These are phyloP conservation scores for Morpho achilles DNA, from an alignment of 2,888 invertebrate species.

Conservation along the genomic window DNA sequence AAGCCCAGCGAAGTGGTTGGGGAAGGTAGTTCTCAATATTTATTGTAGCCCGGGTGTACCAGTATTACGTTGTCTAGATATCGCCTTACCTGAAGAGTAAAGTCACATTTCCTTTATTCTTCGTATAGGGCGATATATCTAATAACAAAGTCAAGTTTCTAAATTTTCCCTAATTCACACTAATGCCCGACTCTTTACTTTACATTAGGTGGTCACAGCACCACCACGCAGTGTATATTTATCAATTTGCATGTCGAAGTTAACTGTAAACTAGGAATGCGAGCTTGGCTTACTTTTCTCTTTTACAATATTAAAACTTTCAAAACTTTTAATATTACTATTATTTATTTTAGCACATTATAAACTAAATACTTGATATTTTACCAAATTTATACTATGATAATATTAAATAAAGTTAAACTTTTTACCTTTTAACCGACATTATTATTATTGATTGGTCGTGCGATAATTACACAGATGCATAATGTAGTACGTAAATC, in stretches of 20 bases:
- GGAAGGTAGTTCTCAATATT: no score
- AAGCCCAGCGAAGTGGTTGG: no score
- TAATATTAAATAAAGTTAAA: no score
- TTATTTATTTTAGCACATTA: neutral
- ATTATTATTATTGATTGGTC: no score
- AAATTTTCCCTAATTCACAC: conserved; percentile 31
- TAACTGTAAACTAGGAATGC: conserved; percentile 68
- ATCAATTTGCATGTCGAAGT: conserved; percentile 62
- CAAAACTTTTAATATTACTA: no score
- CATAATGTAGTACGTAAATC: no score
- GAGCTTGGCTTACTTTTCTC: conserved; percentile 43
- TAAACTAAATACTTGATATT: neutral
- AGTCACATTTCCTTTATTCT: no score
- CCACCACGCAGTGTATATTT: conserved; percentile 44
- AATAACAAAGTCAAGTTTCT: conserved; percentile 22
- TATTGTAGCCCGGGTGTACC: no score
- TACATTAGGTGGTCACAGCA: neutral
- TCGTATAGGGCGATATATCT: neutral
- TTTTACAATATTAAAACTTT: neutral
- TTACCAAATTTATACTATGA: no score
- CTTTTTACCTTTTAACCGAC: no score
- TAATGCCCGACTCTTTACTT: conserved; percentile 6
- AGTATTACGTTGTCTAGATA: neutral
- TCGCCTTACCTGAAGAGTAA: no score
- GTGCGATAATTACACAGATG: no score